phyloP scores from a whole-genome alignment of 2,113 vertebrate species.

The Calypte anna region DNA sequence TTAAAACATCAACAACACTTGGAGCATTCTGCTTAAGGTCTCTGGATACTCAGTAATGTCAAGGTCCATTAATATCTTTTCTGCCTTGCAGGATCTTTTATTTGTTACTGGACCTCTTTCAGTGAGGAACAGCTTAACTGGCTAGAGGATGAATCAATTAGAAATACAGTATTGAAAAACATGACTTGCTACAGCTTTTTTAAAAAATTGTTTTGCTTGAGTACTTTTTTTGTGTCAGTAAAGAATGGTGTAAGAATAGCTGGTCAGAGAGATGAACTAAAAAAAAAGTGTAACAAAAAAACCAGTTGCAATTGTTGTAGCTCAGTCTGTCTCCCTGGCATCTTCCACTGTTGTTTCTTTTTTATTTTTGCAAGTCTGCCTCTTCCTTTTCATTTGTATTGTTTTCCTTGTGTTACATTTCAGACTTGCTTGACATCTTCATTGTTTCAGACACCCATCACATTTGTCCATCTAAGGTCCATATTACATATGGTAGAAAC shows the following conservation, averaged over 20 bases:
- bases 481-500: background rate
- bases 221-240: background rate
- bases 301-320: background rate
- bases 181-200: background rate
- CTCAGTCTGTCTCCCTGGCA: background rate
- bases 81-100: background rate
- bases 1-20: background rate
- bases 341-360: background rate
- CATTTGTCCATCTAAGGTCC: rapidly evolving
- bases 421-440: background rate
- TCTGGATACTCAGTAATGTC: background rate
- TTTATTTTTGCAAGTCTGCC: background rate
- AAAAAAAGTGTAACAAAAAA: background rate
- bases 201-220: background rate
- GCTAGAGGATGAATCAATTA: background rate
- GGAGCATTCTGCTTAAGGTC: background rate
- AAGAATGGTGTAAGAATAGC: background rate
- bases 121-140: background rate
- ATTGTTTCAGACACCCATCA: background rate
- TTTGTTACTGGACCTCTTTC: background rate
- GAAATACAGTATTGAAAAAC: background rate
- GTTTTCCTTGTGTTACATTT: background rate
- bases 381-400: background rate
- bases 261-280: background rate
- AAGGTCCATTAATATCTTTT: background rate